A percentile compares a stretch with the other conserved stretches of the same genome.
Evolutionary conservation across 2,113 vertebrate genomes (phyloP).

Genomic region (Gasterosteus aculeatus): DNA sequence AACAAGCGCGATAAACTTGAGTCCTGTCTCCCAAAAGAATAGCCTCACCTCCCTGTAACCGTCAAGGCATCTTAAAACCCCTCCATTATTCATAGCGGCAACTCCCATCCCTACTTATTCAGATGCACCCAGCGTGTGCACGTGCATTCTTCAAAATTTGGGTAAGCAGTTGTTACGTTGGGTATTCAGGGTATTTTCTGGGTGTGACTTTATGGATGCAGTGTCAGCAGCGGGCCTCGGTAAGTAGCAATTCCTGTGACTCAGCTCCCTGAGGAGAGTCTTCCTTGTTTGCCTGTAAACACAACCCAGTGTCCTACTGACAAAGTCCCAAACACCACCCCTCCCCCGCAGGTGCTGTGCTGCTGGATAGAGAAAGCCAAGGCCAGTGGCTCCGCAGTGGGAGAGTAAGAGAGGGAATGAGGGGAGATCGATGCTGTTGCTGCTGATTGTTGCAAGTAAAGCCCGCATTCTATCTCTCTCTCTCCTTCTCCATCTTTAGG

Average conservation of each 20-base stretch:
- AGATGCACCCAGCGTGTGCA: background rate
- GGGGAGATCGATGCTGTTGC: slow-evolving; percentile 19
- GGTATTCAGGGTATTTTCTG: slow-evolving; percentile 18
- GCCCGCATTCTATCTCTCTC: slow-evolving; percentile 16
- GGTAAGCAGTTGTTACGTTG: background rate
- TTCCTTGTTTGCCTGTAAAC: slow-evolving; percentile 62
- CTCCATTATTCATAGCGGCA: slow-evolving; percentile 62
- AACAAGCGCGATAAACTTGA: background rate
- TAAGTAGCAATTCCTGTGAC: slow-evolving; percentile 42
- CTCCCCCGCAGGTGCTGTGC: slow-evolving; percentile 50
- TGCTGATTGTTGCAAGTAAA: slow-evolving; percentile 52
- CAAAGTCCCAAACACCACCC: slow-evolving; percentile 41
- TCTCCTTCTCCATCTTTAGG: slow-evolving; percentile 15
- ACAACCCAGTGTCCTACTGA: slow-evolving; percentile 61
- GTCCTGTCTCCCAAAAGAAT: background rate
- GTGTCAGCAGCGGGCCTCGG: slow-evolving; percentile 21
- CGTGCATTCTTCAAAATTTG: slow-evolving; percentile 18
- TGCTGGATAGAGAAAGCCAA: slow-evolving; percentile 64
- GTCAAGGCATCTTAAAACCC: slow-evolving; percentile 31
- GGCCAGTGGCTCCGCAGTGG: slow-evolving; percentile 44
- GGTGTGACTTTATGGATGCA: slow-evolving; percentile 9
- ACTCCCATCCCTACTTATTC: slow-evolving; percentile 19
- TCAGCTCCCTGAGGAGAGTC: slow-evolving; percentile 57
- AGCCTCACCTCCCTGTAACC: slow-evolving; percentile 40
- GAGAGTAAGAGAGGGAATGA: slow-evolving; percentile 17